These are phyloP conservation scores for Erannis defoliaria DNA, from an alignment of 2,888 invertebrate species.

Conservation along the genomic window DNA sequence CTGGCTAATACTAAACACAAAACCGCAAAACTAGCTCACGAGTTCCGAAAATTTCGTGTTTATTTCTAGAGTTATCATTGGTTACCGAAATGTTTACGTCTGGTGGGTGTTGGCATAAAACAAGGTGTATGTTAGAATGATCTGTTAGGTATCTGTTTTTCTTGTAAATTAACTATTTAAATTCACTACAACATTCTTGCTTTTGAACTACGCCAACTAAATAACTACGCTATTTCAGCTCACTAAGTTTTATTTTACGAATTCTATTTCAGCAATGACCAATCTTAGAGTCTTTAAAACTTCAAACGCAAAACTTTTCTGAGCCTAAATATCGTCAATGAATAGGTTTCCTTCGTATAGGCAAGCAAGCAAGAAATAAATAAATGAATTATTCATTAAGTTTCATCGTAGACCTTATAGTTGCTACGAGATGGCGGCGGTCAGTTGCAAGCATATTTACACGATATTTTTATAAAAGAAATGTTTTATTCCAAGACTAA, in stretches of 20 bases:
- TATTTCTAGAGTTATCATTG: slow-evolving; percentile 62
- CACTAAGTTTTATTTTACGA: background rate
- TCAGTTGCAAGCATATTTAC: too few relatives aligned
- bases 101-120: slow-evolving; percentile 57
- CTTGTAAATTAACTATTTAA: slow-evolving; percentile 28
- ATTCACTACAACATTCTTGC: slow-evolving; percentile 12
- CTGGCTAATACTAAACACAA: slow-evolving; percentile 24
- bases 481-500: background rate
- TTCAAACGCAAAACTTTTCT: too few relatives aligned
- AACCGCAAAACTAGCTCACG: slow-evolving; percentile 26
- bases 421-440: too few relatives aligned
- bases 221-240: background rate
- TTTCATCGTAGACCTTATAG: too few relatives aligned
- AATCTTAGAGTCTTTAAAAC: too few relatives aligned
- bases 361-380: too few relatives aligned
- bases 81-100: slow-evolving; percentile 64
- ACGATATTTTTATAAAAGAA: too few relatives aligned
- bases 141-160: slow-evolving; percentile 38
- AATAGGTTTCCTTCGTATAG: too few relatives aligned
- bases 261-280: too few relatives aligned
- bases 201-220: too few relatives aligned
- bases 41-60: slow-evolving; percentile 40
- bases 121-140: slow-evolving; percentile 38
- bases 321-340: too few relatives aligned
- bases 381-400: too few relatives aligned